Conservation (phyloP, 2,888 invertebrate genomes). For the Aelia acuminata region DNA sequence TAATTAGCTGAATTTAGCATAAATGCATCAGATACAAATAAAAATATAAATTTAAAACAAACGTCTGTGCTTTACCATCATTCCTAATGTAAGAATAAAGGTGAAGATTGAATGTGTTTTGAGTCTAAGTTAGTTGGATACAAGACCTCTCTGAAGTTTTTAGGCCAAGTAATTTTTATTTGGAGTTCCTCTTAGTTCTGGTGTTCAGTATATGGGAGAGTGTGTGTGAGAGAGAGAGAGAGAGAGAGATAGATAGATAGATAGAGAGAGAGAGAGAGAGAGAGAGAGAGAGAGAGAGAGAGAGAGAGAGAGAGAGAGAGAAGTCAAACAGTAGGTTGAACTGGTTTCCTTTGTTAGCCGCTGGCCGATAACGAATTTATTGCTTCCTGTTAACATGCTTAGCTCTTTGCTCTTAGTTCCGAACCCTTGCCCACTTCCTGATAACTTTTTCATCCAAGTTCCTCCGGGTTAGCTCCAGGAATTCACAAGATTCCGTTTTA, state of each 20-base stretch:
- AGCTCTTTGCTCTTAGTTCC: background rate
- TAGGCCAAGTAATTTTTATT: background rate
- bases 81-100: too few species aligned
- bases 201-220: background rate
- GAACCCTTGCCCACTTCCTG: background rate
- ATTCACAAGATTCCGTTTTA: background rate
- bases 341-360: background rate
- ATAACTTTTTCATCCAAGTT: background rate
- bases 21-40: too few species aligned
- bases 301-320: background rate
- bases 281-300: background rate
- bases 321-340: background rate
- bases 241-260: background rate
- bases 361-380: background rate
- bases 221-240: background rate
- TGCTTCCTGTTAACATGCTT: background rate
- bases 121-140: background rate
- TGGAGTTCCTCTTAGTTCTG: background rate
- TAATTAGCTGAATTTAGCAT: too few species aligned
- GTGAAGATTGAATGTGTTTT: background rate
- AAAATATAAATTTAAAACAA: too few species aligned
- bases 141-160: background rate
- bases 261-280: background rate
- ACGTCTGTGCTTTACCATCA: too few species aligned
- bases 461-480: background rate